Conservation (phyloP, 2,113 vertebrate genomes). For the Sinocyclocheilus anshuiensis region DNA sequence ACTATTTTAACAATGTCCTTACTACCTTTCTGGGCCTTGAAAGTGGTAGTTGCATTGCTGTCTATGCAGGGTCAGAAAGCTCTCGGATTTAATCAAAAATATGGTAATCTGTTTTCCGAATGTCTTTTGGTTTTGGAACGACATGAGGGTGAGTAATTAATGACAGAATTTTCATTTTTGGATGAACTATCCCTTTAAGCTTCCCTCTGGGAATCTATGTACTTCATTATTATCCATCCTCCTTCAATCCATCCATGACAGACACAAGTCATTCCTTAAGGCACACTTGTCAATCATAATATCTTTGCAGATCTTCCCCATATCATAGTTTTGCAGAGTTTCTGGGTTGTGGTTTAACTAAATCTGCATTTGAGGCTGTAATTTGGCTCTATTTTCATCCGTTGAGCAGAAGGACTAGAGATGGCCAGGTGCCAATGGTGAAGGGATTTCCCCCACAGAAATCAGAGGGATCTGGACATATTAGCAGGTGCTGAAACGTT, state of each 20-base stretch:
- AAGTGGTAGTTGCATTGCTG: too few species aligned
- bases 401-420: conserved; percentile 27
- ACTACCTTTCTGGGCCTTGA: too few species aligned
- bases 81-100: too few species aligned
- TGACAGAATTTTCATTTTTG: too few species aligned
- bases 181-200: too few species aligned
- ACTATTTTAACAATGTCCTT: too few species aligned
- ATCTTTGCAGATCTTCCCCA: background rate
- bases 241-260: background rate
- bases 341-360: background rate
- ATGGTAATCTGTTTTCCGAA: too few species aligned
- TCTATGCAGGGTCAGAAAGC: too few species aligned
- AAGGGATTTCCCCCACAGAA: conserved; percentile 31
- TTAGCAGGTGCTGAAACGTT: conserved; percentile 64
- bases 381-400: background rate
- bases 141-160: too few species aligned
- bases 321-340: background rate
- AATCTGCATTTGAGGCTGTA: background rate
- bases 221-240: background rate
- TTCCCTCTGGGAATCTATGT: background rate
- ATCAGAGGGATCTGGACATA: conserved; percentile 51
- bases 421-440: conserved; percentile 6
- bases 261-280: background rate
- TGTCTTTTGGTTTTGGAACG: too few species aligned
- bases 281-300: background rate